phyloP scores from a whole-genome alignment of 2,113 vertebrate genomes.

The Eleginops maclovinus region DNA sequence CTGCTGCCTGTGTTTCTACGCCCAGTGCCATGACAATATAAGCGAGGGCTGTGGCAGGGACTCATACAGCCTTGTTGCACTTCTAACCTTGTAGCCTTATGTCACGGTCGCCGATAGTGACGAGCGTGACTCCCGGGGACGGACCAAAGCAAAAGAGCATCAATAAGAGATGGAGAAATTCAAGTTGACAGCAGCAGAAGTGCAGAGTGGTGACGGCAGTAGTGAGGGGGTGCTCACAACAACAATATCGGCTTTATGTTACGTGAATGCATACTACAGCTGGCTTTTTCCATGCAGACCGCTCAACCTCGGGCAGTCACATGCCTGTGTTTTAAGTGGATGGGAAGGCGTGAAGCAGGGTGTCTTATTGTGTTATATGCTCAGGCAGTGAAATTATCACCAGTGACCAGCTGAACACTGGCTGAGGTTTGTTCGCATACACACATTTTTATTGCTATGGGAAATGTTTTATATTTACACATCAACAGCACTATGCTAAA shows the following conservation, averaged over 20 bases:
- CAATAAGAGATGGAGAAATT: slow-evolving; percentile 60
- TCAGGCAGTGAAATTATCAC: neutral
- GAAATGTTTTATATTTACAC: neutral
- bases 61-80: slow-evolving; percentile 23
- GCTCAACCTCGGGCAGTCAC: slow-evolving; percentile 44
- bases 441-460: neutral
- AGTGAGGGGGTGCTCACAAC: neutral
- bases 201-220: slow-evolving; percentile 30
- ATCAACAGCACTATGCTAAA: neutral
- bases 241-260: slow-evolving; percentile 64
- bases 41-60: slow-evolving; percentile 16
- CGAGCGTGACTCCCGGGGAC: slow-evolving; percentile 48
- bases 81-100: slow-evolving; percentile 41
- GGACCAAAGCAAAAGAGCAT: slow-evolving; percentile 59
- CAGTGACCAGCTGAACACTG: neutral
- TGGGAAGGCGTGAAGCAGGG: slow-evolving; percentile 12
- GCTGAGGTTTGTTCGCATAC: neutral
- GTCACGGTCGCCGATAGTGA: slow-evolving; percentile 43
- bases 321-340: slow-evolving; percentile 37
- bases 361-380: slow-evolving; percentile 8
- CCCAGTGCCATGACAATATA: slow-evolving; percentile 1
- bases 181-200: slow-evolving; percentile 61
- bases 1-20: neutral
- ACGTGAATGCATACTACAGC: slow-evolving; percentile 25
- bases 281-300: slow-evolving; percentile 31